Evolutionary conservation across 2,888 invertebrate species (phyloP).

Genomic region (Hydraecia micacea): DNA sequence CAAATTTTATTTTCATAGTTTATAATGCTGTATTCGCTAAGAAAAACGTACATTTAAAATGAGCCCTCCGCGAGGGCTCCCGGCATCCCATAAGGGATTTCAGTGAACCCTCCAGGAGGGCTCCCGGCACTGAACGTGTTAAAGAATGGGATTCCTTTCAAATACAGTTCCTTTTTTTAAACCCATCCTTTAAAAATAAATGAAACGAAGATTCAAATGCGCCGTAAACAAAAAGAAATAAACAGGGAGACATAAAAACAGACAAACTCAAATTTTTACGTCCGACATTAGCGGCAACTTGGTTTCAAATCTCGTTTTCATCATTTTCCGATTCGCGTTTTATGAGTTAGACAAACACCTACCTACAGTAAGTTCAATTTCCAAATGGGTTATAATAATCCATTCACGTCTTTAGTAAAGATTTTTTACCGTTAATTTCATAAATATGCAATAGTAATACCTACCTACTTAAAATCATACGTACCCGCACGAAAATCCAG

Average conservation of each 20-base stretch:
- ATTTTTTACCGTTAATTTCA: not conserved
- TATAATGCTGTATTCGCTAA: too few relatives aligned
- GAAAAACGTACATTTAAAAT: too few relatives aligned
- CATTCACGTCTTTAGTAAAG: not conserved
- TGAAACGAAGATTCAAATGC: constrained; percentile 17
- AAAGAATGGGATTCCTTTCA: not conserved
- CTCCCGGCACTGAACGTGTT: too few relatives aligned
- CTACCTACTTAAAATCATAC: constrained; percentile 24
- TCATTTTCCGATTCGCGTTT: constrained; percentile 21
- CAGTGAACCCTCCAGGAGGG: too few relatives aligned
- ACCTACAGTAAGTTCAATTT: not conserved
- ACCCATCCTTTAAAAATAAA: not conserved
- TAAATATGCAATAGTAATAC: not conserved
- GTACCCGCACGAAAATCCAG: constrained; percentile 59
- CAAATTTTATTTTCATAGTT: too few relatives aligned
- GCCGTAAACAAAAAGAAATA: constrained; percentile 42
- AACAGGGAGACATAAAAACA: constrained; percentile 32
- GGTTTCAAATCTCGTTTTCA: constrained; percentile 34
- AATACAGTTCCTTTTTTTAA: not conserved
- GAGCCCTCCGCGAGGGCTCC: too few relatives aligned
- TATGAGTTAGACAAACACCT: not conserved
- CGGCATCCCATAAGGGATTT: too few relatives aligned
- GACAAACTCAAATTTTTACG: constrained; percentile 40
- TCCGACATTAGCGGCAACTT: constrained; percentile 35
- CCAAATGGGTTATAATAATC: not conserved